These are phyloP conservation scores for Mohoua ochrocephala DNA, from an alignment of 2,113 vertebrate species.

Conservation along the genomic window DNA sequence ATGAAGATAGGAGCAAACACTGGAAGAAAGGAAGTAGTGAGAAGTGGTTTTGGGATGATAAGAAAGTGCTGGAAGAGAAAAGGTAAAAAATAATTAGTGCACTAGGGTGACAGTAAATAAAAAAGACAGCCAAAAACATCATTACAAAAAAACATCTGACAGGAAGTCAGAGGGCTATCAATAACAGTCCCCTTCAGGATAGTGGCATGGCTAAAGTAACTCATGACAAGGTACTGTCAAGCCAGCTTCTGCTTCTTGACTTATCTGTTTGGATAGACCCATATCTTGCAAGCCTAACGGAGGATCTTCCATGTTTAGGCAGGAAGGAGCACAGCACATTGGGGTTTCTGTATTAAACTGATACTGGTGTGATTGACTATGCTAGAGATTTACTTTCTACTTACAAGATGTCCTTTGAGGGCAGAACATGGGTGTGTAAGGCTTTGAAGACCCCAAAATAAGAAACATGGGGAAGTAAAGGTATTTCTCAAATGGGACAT, in stretches of 20 bases:
- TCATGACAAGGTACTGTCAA: neutral
- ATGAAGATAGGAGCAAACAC: neutral
- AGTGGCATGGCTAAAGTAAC: neutral
- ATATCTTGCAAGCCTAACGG: accelerated
- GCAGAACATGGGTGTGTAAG: neutral
- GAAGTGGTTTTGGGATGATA: neutral
- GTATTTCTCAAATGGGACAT: neutral
- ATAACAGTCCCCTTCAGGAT: neutral
- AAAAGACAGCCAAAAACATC: neutral
- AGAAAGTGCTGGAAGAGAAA: neutral
- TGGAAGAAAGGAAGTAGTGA: neutral
- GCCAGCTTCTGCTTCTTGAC: neutral
- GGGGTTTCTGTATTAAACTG: neutral
- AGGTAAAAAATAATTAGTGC: neutral
- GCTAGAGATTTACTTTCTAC: neutral
- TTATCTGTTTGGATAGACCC: neutral
- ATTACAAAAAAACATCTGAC: no score
- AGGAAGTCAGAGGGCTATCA: neutral
- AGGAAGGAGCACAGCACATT: neutral
- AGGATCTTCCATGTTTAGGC: neutral
- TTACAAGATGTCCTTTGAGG: neutral
- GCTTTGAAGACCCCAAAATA: neutral
- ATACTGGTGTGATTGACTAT: neutral
- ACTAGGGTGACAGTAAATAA: neutral
- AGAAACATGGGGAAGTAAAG: neutral